A percentile compares a stretch with the other conserved stretches of the same genome.
Conservation (phyloP, 2,113 vertebrate species). For the Numenius arquata region DNA sequence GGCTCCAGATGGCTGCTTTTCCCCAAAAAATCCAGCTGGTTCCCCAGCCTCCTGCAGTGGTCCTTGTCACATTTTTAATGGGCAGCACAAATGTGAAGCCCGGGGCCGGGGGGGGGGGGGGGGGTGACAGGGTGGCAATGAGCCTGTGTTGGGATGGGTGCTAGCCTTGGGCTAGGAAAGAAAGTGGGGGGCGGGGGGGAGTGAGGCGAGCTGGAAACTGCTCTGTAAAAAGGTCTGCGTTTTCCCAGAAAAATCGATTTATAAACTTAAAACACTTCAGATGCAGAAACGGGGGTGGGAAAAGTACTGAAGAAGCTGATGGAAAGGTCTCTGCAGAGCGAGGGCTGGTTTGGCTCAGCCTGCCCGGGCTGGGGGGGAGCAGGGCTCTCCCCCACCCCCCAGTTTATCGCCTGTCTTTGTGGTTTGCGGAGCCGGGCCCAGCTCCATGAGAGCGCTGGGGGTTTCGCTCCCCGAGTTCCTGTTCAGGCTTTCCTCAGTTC, state of each 20-base stretch:
- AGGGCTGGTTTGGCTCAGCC: background rate
- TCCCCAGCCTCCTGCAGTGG: too few relatives aligned
- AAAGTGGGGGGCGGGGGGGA: background rate
- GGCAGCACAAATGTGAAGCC: background rate
- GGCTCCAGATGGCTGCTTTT: background rate
- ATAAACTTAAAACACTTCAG: background rate
- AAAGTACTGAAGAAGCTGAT: background rate
- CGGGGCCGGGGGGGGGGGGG: too few relatives aligned
- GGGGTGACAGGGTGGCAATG: background rate
- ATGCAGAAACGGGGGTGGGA: background rate
- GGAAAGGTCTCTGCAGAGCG: background rate
- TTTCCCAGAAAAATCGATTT: background rate
- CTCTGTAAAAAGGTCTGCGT: background rate
- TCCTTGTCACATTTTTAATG: background rate
- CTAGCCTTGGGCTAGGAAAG: background rate
- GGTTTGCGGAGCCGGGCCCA: background rate
- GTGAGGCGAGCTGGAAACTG: background rate
- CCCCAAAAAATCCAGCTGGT: background rate
- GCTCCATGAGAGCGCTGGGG: background rate
- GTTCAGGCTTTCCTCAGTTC: background rate
- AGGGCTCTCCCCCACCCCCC: background rate
- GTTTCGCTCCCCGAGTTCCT: background rate
- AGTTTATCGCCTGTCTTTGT: rapidly evolving
- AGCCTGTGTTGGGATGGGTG: background rate
- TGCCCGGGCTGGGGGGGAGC: background rate